Percentiles rank a stretch among this genome's conserved stretches.
Evolutionary conservation across 2,797 vertebrate genomes (phyloP).

Genomic region (Alosa sapidissima): DNA sequence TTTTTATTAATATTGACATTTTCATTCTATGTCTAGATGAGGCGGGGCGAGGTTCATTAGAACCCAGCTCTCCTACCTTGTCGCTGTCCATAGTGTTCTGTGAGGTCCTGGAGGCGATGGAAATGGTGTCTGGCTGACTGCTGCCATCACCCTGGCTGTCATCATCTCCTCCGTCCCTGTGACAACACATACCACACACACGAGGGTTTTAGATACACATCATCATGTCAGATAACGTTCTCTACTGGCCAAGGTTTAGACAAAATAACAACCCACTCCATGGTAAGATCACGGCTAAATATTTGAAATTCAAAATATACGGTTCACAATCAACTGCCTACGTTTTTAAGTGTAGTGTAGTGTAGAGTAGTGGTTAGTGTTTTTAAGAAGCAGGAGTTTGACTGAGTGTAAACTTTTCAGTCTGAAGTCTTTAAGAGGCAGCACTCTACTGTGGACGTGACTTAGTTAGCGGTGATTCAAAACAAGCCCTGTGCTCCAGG

Average conservation of each 20-base stretch:
- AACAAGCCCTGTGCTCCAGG: background rate
- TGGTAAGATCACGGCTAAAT: background rate
- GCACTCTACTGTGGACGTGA: background rate
- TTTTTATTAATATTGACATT: background rate
- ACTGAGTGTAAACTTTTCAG: background rate
- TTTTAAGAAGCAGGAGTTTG: background rate
- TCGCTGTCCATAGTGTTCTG: conserved; percentile 98
- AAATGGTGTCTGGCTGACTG: conserved; percentile 96
- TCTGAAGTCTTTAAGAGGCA: background rate
- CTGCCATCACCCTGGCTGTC: conserved; percentile 97
- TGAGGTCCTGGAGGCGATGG: conserved; percentile 95
- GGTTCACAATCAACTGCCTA: background rate
- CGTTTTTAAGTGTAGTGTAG: background rate
- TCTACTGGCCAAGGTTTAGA: no score
- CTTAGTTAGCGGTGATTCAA: background rate
- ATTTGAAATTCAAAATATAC: background rate
- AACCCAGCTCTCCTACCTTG: conserved; percentile 81
- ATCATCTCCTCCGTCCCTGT: conserved; percentile 90
- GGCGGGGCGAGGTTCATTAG: background rate
- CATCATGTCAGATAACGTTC: background rate
- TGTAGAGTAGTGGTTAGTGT: background rate
- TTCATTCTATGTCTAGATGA: background rate
- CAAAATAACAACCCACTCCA: no score
- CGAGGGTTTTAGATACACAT: background rate
- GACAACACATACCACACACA: background rate